Base-by-base conservation (phyloP, 2,113 vertebrate species). In the Stegostoma tigrinum region DNA sequence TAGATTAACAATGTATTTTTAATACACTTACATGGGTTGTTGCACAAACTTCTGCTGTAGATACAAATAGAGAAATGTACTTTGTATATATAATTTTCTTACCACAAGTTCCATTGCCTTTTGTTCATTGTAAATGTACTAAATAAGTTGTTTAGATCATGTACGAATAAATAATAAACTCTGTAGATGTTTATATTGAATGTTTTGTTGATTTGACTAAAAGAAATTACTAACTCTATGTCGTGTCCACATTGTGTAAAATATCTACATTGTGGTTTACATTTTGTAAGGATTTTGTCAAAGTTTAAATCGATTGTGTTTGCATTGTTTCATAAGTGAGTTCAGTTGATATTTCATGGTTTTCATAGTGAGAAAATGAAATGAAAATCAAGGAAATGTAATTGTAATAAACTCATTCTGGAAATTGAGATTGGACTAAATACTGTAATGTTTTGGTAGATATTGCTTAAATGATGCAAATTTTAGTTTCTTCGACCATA, bases 1-100 rank as follows among this genome's bases (percentile, higher is more conserved):
- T 99, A 98, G 97, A 98, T 98, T 98, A 98, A 98, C 97, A 97
- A 96, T 98, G 98, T 98, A 98, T 99, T 99, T 90, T 99, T 99
- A 98, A 98, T 98, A 98, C 97, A 97, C 93, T 48, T 23, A 95
- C 42, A 70, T 95, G 67, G 94, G 94, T 72, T 95, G 94, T 95
- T 95, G 94, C 94, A 95, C 68, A 95, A 95, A 61, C 72, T 95
- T 95, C 94, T 95, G 94, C 42, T 95, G 94, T 95, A 95, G 94
- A 95, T 95, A 95, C 94, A 95, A 95, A 95, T 95, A 42, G 93
- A 95, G 94, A 95, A 72, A 45, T 72, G 94, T 95, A 95, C 94
- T 95, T 95, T 95, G 66, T 94, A 95, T 95, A 83, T 83, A 95
- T 95, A 95, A 95, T 72, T 95, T 95, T 95, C 94, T 95, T 95